phyloP scores from a whole-genome alignment of 2,113 vertebrate genomes.

The Progne subis region DNA sequence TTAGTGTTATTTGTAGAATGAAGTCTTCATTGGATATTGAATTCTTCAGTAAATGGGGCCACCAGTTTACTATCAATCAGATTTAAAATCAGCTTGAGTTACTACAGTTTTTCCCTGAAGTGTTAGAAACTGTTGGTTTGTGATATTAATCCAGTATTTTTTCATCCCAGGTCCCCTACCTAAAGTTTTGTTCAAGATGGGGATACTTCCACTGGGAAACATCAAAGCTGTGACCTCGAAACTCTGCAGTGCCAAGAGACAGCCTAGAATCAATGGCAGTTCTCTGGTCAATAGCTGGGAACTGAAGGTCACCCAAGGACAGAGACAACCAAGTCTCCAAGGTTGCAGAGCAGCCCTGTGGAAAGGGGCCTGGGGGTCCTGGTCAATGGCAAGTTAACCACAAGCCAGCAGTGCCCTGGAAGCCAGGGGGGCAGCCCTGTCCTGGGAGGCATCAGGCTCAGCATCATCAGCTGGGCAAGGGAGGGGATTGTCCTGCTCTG shows the following conservation, averaged over 20 bases:
- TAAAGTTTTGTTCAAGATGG: neutral
- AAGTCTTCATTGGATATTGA: neutral
- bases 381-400: fast-evolving
- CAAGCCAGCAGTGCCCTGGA: neutral
- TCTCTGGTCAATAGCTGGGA: neutral
- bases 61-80: neutral
- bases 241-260: neutral
- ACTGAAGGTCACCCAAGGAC: neutral
- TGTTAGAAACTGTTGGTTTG: neutral
- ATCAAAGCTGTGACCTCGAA: neutral
- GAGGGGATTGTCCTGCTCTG: neutral
- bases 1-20: neutral
- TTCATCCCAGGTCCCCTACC: neutral
- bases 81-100: neutral
- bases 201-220: neutral
- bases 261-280: neutral
- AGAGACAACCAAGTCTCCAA: neutral
- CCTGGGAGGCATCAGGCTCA: neutral
- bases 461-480: fast-evolving
- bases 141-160: neutral
- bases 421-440: fast-evolving
- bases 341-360: fast-evolving
- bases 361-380: fast-evolving
- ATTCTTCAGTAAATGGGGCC: conserved; percentile 23
- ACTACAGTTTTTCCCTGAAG: neutral